Evolutionary conservation across 2,888 invertebrate species (phyloP).

Genomic region (Scaptodrosophila latifasciaeformis): DNA sequence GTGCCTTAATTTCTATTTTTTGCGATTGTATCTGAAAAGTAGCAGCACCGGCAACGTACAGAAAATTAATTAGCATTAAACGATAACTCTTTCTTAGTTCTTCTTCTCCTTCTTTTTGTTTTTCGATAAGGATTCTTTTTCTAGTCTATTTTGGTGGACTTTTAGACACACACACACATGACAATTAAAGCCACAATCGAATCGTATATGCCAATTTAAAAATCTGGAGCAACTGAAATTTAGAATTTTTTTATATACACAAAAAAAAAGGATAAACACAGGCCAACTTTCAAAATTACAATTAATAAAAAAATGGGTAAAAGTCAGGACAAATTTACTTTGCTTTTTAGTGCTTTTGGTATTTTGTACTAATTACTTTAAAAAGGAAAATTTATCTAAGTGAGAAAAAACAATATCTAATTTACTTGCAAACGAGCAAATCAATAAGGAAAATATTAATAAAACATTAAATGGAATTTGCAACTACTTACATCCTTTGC

Average conservation of each 20-base stretch:
- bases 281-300: no score
- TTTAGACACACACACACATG: not conserved
- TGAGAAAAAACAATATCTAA: no score
- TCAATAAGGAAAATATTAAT: constrained; percentile 16
- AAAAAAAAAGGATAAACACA: not conserved
- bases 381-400: no score
- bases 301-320: no score
- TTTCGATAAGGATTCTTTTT: constrained; percentile 15
- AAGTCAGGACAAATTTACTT: no score
- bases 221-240: not conserved
- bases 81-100: constrained; percentile 4
- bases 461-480: not conserved
- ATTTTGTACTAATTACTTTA: no score
- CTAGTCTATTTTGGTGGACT: constrained; percentile 6
- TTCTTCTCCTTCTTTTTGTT: constrained; percentile 9
- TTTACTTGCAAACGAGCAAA: constrained; percentile 21
- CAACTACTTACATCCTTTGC: constrained; percentile 69
- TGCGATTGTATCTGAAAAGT: constrained; percentile 86
- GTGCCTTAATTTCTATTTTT: constrained; percentile 93
- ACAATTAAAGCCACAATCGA: constrained; percentile 9
- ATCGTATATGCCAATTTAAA: constrained; percentile 1
- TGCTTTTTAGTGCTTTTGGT: no score
- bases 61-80: constrained; percentile 51
- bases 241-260: not conserved
- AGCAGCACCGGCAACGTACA: constrained; percentile 65